Conservation (phyloP, 2,113 vertebrate genomes). For the Triplophysa tibetana region DNA sequence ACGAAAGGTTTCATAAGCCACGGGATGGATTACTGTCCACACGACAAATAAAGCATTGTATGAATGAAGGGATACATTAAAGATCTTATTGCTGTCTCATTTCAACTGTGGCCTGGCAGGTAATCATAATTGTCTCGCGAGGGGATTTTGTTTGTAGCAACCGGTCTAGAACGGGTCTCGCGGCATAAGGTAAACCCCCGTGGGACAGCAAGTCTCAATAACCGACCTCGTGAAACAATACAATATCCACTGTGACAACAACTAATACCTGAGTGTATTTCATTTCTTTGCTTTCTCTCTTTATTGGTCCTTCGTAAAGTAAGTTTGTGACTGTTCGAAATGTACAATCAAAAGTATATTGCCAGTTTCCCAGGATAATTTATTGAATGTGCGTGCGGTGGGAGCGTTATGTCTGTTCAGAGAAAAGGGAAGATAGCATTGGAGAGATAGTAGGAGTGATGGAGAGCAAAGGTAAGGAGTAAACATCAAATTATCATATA, state of each 20-base stretch:
- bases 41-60: not conserved
- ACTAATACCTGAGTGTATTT: conserved; percentile 43
- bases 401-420: conserved; percentile 27
- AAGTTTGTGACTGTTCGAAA: conserved; percentile 38
- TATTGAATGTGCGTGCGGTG: conserved; percentile 20
- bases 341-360: conserved; percentile 31
- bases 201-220: conserved; percentile 45
- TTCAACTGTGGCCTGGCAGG: not conserved
- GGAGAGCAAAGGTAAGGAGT: conserved; percentile 7
- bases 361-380: conserved; percentile 43
- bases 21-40: not conserved
- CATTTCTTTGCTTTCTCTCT: conserved; percentile 36
- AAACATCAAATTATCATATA: conserved; percentile 53
- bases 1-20: conserved; percentile 5
- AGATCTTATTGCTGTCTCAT: not conserved
- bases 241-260: conserved; percentile 32
- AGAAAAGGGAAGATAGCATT: conserved; percentile 1
- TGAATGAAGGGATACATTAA: not conserved
- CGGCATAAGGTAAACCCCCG: not conserved
- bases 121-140: conserved; percentile 1
- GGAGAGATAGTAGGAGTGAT: conserved; percentile 30
- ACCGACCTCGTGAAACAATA: conserved; percentile 44
- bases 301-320: conserved; percentile 43
- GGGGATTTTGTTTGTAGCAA: conserved; percentile 3
- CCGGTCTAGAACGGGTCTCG: conserved; percentile 10